These are phyloP conservation scores for Papilio glaucus DNA, from an alignment of 1,140 invertebrate genomes.

Conservation along the genomic window DNA sequence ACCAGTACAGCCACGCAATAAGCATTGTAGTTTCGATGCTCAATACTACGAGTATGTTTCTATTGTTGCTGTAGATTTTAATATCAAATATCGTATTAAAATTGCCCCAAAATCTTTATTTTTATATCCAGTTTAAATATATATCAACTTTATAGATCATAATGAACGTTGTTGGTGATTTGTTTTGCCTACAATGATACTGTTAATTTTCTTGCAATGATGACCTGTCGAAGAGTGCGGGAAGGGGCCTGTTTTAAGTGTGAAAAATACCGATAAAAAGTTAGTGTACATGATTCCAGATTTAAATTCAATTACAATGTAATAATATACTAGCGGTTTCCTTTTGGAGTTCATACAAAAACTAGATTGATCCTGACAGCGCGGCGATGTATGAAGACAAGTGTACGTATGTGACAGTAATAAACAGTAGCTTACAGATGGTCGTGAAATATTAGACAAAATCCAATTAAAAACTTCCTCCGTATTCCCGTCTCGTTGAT, in stretches of 20 bases:
- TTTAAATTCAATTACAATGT: neutral
- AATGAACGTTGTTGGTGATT: too few species aligned
- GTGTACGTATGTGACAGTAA: constrained; percentile 39
- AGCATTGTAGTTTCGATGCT: neutral
- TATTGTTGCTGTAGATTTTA: too few species aligned
- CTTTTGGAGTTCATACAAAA: constrained; percentile 8
- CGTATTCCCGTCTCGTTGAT: constrained; percentile 52
- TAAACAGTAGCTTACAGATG: constrained; percentile 30
- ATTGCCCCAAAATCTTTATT: too few species aligned
- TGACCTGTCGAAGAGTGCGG: too few species aligned
- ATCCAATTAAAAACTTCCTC: constrained; percentile 58
- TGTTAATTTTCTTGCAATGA: too few species aligned
- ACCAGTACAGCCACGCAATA: neutral
- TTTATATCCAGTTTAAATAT: too few species aligned
- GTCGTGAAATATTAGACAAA: constrained; percentile 54
- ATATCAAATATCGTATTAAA: too few species aligned
- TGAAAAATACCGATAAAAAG: too few species aligned
- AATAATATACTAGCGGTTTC: constrained; percentile 17
- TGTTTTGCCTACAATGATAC: too few species aligned
- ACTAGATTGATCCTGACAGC: constrained; percentile 3
- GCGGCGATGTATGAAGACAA: constrained; percentile 33
- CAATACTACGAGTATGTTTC: too few species aligned
- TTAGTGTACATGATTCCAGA: neutral
- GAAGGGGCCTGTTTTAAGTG: too few species aligned
- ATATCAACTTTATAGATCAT: too few species aligned